Evolutionary conservation across 2,888 invertebrate genomes (phyloP), one percentile per base, ranked within the genome.

Genomic region (Mesorhabditis belari): DNA sequence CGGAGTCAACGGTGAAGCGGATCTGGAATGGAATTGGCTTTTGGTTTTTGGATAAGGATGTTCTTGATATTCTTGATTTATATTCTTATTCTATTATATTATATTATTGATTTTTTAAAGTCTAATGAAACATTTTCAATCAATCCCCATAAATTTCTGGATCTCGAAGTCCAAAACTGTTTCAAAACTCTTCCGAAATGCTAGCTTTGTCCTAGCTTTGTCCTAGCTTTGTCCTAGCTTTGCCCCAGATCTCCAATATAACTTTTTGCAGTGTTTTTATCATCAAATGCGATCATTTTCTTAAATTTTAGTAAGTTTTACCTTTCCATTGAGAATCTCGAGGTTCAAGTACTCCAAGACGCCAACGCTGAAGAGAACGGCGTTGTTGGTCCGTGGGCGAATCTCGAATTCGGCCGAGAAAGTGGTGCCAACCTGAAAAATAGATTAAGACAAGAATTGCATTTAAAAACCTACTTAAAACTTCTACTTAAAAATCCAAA

Each of bases 291-390:
- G 19, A 21, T 26, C 27, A 4, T 4, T 5, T 55, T n/a, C 19
- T 25, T 1, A 54, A 1, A 21, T 24, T 23, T 21, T 1, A 21
- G n/a, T n/a, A n/a, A n/a, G 3, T 2, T 23, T 19, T 27, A 61
- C 57, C 57, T 63, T 69, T 57, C 76, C 77, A 61, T 77, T 75
- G 3, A 90, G 84, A 84, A 96, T 85, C 82, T 96, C 92, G 57
- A 96, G 84, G 0, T 92, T 86, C 69, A 95, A 84, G 82, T 87
- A 93, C 77, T 94, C 91, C 44, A 80, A 77, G 61, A 70, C 70
- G 29, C 81, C 77, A 19, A 80, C 73, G 2, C 78, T 75, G 57
- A 80, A 68, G 21, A 80, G 57, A 19, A 81, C 63, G 35, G 76
- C 80, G 55, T 74, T 69, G 56, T 74, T 69, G 29, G 65, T 69